These are phyloP conservation scores for Tenebrosternarchus preto DNA, from an alignment of 2,113 vertebrate genomes.

Conservation along the genomic window DNA sequence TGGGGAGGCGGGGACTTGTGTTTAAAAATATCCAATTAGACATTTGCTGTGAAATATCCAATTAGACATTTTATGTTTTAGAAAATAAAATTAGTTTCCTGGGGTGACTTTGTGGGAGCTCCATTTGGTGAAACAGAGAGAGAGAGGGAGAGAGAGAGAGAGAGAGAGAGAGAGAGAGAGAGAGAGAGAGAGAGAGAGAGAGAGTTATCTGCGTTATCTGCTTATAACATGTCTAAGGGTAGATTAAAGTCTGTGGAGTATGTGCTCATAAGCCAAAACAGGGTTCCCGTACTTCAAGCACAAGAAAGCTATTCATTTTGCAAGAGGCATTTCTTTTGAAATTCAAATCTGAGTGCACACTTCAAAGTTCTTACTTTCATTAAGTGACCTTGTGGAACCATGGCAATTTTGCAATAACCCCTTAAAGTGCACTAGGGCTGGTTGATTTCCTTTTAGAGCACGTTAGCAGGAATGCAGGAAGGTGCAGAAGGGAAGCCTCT, in stretches of 20 bases:
- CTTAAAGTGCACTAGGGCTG: neutral
- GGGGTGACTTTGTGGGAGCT: neutral
- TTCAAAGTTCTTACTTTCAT: conserved; percentile 4
- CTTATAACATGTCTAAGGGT: neutral
- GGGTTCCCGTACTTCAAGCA: neutral
- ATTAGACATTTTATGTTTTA: neutral
- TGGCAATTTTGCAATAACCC: conserved; percentile 2
- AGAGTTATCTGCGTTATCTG: neutral
- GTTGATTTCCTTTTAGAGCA: neutral
- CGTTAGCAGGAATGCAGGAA: neutral
- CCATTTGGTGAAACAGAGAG: neutral
- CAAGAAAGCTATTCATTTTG: conserved; percentile 8
- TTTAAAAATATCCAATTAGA: neutral
- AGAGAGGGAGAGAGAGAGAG: neutral
- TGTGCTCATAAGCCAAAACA: neutral
- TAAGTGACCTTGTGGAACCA: conserved; percentile 11
- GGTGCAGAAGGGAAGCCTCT: neutral
- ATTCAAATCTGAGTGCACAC: conserved; percentile 7
- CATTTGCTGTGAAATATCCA: neutral
- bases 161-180: conserved; percentile 9
- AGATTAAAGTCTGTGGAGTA: conserved; percentile 7
- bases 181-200: conserved; percentile 1
- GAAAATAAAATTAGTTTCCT: neutral
- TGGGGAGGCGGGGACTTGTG: neutral
- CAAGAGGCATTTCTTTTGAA: conserved; percentile 8